Evolutionary conservation across 2,113 vertebrate genomes (phyloP), one percentile per base, ranked within the genome.

Genomic region (Oreochromis niloticus): DNA sequence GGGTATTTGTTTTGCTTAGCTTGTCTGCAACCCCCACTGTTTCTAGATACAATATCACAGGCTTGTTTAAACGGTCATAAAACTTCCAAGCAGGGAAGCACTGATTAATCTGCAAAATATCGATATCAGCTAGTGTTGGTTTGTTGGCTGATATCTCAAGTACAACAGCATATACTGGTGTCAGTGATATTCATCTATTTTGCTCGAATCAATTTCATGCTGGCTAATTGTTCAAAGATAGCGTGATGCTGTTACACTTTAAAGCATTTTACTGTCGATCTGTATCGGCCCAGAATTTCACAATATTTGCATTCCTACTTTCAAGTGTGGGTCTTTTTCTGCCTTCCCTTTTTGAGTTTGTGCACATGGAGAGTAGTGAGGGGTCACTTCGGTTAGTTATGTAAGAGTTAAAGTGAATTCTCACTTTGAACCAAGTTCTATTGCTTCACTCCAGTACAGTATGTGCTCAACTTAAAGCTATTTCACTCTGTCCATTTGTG

Each of bases 331-430:
- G 79, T 79, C 16, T 78, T 78, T 78, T 78, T 52, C 27, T 34
- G 73, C 66, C 46, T 17, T 27, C 27, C 30, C 14, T 81, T 83
- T 88, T 84, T 85, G 79, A 88, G 85, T 82, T 34, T 48, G 12
- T 88, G 59, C 86, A 34, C 81, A 86, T 89, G 85, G 90, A 79
- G 71, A 82, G 16, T 52, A 75, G 16, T 54, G 52, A 81, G 86
- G 86, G 89, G 88, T 89, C 79, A 61, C 87, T 91, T 92, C 43
- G 92, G 68, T 68, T 24, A 10, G 84, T 94, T 94, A 87, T 27
- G 43, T 94, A 94, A 94, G 61, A 90, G 36, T 57, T 80, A 11
- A 82, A 86, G 46, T 59, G 59, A 88, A 91, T 89, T 87, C 14
- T 80, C 32, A 16, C 50, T 83, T 85, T 91, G 36, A 88, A 81